Conservation (phyloP, 2,113 vertebrate genomes). For the Caranx melampygus region DNA sequence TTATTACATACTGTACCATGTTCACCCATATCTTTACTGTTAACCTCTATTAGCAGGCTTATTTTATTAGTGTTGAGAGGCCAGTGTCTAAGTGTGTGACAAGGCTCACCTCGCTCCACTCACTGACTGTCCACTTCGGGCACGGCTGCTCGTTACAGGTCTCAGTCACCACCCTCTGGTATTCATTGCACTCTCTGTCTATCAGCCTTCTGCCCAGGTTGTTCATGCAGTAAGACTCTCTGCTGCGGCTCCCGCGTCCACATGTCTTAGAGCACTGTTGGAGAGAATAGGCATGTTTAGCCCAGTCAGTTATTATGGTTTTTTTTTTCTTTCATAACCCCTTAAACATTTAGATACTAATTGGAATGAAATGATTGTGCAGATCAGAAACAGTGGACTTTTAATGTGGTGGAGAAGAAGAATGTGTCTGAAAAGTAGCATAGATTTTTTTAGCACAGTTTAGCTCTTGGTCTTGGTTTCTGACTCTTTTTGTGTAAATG, state of each 20-base stretch:
- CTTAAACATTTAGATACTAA: too few species aligned
- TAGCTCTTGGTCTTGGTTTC: background rate
- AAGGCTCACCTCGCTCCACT: slow-evolving; percentile 93
- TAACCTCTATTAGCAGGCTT: background rate
- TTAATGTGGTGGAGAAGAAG: too few species aligned
- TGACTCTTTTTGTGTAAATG: background rate
- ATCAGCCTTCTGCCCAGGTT: slow-evolving; percentile 88
- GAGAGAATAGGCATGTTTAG: background rate
- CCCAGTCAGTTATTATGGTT: background rate
- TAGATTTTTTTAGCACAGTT: too few species aligned
- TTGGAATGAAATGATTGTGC: background rate
- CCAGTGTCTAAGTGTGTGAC: background rate
- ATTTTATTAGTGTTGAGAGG: background rate
- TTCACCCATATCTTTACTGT: background rate
- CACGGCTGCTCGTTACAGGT: slow-evolving; percentile 90
- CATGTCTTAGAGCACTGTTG: slow-evolving; percentile 93
- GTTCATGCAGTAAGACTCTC: slow-evolving; percentile 92
- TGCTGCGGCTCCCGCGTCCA: slow-evolving; percentile 86
- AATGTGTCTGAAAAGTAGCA: too few species aligned
- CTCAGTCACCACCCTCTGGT: slow-evolving; percentile 83
- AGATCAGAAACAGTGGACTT: background rate
- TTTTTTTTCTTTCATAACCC: background rate
- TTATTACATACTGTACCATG: background rate
- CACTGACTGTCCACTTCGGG: slow-evolving; percentile 89
- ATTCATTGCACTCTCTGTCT: slow-evolving; percentile 87